phyloP scores from a whole-genome alignment of 2,888 invertebrate species.

The Bedellia somnulentella region DNA sequence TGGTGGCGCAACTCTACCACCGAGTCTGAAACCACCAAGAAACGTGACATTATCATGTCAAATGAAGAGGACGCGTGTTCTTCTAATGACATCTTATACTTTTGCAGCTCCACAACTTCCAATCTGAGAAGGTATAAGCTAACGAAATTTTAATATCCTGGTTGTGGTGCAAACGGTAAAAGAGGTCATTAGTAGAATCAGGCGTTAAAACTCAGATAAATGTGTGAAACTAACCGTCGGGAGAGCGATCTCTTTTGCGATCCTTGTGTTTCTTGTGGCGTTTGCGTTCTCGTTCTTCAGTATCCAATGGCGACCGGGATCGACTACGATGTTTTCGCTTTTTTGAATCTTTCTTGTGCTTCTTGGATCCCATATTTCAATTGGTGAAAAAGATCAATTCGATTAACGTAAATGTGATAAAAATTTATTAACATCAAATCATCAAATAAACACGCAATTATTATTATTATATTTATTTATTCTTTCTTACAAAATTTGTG shows the following conservation, averaged over 20 bases:
- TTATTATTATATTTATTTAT: too few species aligned
- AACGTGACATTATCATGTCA: slow-evolving; percentile 54
- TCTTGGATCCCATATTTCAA: slow-evolving; percentile 68
- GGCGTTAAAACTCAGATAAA: slow-evolving; percentile 17
- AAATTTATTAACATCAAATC: too few species aligned
- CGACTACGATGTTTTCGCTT: slow-evolving; percentile 68
- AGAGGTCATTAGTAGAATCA: slow-evolving; percentile 25
- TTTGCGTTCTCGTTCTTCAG: slow-evolving; percentile 58
- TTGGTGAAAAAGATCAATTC: too few species aligned
- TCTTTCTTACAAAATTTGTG: too few species aligned
- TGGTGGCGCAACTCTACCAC: slow-evolving; percentile 39
- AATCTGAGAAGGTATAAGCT: too few species aligned
- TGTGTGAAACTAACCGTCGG: slow-evolving; percentile 59
- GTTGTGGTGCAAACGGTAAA: not conserved
- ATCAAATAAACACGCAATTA: too few species aligned
- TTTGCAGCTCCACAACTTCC: too few species aligned
- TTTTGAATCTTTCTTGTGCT: slow-evolving; percentile 69
- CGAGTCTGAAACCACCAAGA: slow-evolving; percentile 59
- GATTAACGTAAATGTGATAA: too few species aligned
- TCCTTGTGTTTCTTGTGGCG: slow-evolving; percentile 57
- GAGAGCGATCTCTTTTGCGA: slow-evolving; percentile 52
- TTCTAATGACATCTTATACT: slow-evolving; percentile 25
- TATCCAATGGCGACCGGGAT: slow-evolving; percentile 57
- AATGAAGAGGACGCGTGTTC: slow-evolving; percentile 22
- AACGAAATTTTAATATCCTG: too few species aligned